phyloP scores from a whole-genome alignment of 2,113 vertebrate genomes.

The Zosterops borbonicus region DNA sequence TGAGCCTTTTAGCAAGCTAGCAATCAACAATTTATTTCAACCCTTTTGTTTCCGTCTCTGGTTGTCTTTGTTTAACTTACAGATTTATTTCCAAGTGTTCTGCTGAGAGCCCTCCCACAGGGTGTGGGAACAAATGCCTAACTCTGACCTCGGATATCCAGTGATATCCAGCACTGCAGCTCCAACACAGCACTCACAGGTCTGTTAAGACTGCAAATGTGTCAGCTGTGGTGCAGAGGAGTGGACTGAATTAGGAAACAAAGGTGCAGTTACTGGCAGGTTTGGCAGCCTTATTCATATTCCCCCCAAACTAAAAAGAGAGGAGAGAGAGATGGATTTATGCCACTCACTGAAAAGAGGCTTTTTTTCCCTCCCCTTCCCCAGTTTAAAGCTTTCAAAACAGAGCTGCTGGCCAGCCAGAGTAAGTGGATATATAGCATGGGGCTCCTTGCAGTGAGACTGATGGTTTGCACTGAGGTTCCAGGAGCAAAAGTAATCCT shows the following conservation, averaged over 20 bases:
- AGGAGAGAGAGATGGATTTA: background rate
- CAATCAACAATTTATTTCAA: constrained; percentile 52
- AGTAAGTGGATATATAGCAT: background rate
- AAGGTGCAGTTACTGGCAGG: background rate
- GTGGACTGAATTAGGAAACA: background rate
- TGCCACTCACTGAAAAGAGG: background rate
- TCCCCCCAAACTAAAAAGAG: background rate
- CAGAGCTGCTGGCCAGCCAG: background rate
- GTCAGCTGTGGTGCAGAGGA: background rate
- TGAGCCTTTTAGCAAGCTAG: constrained; percentile 44
- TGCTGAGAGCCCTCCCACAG: background rate
- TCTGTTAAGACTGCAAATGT: background rate
- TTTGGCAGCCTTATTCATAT: background rate
- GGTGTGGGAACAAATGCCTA: background rate
- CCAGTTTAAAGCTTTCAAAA: background rate
- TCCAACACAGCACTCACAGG: background rate
- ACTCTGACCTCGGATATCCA: background rate
- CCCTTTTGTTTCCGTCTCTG: constrained; percentile 12
- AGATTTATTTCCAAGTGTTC: constrained; percentile 27
- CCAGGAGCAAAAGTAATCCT: background rate
- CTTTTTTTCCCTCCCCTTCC: background rate
- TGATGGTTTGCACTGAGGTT: background rate
- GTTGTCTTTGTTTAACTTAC: constrained; percentile 31
- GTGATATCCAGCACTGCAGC: background rate
- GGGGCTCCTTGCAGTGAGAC: background rate